These are phyloP conservation scores for Empidonax traillii DNA, from an alignment of 2,113 vertebrate species.

Conservation along the genomic window DNA sequence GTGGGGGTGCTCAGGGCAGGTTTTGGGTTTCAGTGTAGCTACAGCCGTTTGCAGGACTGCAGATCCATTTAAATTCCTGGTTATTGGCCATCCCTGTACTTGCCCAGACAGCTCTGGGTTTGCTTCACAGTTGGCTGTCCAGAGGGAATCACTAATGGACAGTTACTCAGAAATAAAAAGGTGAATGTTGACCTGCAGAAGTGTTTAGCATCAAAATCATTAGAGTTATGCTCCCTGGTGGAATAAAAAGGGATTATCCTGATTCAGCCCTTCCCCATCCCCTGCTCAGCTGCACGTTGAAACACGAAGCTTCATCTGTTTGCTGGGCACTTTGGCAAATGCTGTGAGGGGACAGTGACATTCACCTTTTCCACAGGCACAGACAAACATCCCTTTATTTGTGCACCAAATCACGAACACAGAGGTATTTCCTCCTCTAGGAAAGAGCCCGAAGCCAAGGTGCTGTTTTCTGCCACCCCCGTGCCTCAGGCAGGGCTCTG, in stretches of 20 bases:
- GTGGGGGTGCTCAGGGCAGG: neutral
- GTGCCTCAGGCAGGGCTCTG: neutral
- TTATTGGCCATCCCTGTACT: neutral
- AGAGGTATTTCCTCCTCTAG: neutral
- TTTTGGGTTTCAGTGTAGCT: neutral
- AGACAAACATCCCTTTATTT: neutral
- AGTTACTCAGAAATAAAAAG: neutral
- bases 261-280: neutral
- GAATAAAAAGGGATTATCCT: neutral
- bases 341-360: neutral
- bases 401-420: neutral
- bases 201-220: neutral
- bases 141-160: accelerated
- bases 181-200: neutral
- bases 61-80: accelerated
- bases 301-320: neutral
- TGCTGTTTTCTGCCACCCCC: neutral
- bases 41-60: neutral
- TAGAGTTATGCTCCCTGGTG: neutral
- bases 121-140: neutral
- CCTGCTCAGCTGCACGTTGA: neutral
- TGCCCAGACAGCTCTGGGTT: neutral
- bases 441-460: neutral
- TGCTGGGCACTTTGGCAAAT: neutral
- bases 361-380: neutral